Evolutionary conservation across 2,113 vertebrate genomes (phyloP).

Genomic region (Beaufortia kweichowensis): DNA sequence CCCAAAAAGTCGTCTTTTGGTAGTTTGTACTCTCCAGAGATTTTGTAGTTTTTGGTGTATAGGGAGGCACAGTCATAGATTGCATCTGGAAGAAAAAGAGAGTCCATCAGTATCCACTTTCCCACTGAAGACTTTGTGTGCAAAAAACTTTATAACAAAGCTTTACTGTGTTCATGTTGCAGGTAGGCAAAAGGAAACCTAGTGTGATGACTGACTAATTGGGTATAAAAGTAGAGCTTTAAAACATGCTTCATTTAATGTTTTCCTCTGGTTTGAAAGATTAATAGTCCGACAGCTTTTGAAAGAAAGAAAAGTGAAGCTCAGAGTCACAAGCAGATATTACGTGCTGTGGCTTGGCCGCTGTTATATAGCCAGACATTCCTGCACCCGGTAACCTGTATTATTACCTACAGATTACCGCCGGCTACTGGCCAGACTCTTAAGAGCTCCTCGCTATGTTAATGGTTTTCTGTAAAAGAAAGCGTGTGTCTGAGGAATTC

Average conservation of each 20-base stretch:
- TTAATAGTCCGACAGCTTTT: constrained; percentile 51
- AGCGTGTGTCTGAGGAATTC: constrained; percentile 6
- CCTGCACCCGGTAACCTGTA: constrained; percentile 51
- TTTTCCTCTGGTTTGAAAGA: constrained; percentile 52
- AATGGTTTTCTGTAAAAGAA: constrained; percentile 30
- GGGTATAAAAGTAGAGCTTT: constrained; percentile 61
- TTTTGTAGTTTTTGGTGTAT: constrained; percentile 89
- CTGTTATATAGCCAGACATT: constrained; percentile 34
- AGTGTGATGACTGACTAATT: constrained; percentile 53
- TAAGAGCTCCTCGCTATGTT: constrained; percentile 48
- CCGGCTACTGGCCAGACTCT: constrained; percentile 9
- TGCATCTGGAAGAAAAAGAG: constrained; percentile 76
- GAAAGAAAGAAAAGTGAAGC: constrained; percentile 6
- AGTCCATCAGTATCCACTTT: background rate
- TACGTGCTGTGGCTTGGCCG: constrained; percentile 40
- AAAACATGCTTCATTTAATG: constrained; percentile 56
- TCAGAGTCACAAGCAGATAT: constrained; percentile 46
- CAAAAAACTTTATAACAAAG: constrained; percentile 47
- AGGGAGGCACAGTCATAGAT: constrained; percentile 94
- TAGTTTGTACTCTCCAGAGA: constrained; percentile 92
- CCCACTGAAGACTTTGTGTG: background rate
- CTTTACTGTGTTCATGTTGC: constrained; percentile 59
- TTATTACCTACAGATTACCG: constrained; percentile 27
- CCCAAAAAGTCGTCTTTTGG: constrained; percentile 92
- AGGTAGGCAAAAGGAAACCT: constrained; percentile 51